These are phyloP conservation scores for Epirrita christyi DNA, from an alignment of 2,888 invertebrate species.

Conservation along the genomic window DNA sequence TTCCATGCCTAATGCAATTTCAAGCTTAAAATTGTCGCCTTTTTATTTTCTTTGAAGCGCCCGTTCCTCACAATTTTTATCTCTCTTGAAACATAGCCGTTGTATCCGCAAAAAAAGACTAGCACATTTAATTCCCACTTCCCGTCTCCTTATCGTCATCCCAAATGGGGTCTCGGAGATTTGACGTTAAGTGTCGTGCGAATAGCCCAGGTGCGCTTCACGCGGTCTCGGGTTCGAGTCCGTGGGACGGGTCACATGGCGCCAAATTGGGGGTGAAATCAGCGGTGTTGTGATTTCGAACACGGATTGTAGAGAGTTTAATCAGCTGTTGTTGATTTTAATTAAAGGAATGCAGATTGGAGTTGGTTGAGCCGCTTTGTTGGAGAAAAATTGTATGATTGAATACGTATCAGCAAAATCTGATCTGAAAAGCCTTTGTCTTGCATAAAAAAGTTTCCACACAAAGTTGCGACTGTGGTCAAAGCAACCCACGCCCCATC, in stretches of 20 bases:
- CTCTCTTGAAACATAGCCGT: neutral
- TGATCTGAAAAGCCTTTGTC: too few species aligned
- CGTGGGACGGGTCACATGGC: conserved; percentile 42
- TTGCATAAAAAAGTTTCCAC: too few species aligned
- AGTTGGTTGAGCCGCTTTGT: conserved; percentile 9
- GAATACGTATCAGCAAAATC: too few species aligned
- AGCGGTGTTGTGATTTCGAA: conserved; percentile 22
- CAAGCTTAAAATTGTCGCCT: neutral
- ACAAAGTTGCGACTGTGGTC: too few species aligned
- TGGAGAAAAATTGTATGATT: too few species aligned
- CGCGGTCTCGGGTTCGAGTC: conserved; percentile 36
- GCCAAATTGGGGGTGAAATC: conserved; percentile 57
- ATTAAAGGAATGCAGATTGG: conserved; percentile 23
- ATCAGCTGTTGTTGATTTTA: conserved; percentile 36
- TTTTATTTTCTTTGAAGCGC: neutral
- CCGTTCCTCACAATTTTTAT: neutral
- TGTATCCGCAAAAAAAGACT: conserved; percentile 10
- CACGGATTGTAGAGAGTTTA: conserved; percentile 19
- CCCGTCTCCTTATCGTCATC: conserved; percentile 25
- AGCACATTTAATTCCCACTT: conserved; percentile 24
- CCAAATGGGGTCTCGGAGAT: conserved; percentile 36
- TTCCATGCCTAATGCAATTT: too few species aligned
- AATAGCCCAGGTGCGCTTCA: conserved; percentile 46
- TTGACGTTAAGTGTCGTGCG: conserved; percentile 55
- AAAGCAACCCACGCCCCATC: too few species aligned